These are phyloP conservation scores for Drosophila pallidifrons DNA, from an alignment of 1,140 invertebrate species.

Conservation along the genomic window DNA sequence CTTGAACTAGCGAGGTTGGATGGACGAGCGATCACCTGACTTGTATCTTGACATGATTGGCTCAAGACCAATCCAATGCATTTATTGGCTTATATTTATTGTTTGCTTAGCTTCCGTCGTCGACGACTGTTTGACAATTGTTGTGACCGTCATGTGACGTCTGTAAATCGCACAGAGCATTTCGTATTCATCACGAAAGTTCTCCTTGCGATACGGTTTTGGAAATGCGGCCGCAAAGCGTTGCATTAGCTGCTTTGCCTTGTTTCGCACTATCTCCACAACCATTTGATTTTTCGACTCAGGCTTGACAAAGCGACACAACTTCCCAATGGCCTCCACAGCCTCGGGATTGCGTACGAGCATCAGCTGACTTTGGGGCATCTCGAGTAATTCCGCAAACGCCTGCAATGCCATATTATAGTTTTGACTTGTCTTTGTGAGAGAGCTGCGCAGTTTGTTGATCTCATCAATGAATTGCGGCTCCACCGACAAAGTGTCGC, in stretches of 20 bases:
- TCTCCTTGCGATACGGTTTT: not conserved
- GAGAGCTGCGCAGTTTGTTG: constrained; percentile 25
- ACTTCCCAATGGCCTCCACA: constrained; percentile 19
- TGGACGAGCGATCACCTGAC: no score
- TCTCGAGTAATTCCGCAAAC: constrained; percentile 17
- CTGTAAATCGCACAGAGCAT: constrained; percentile 10
- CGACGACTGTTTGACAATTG: not conserved
- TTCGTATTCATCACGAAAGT: constrained; percentile 40
- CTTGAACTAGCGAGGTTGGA: no score
- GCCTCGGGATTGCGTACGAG: constrained; percentile 41
- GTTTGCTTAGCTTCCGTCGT: constrained; percentile 20
- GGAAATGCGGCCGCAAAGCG: constrained; percentile 11
- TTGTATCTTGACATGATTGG: constrained; percentile 42
- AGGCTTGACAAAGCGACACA: constrained; percentile 27
- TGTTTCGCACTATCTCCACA: not conserved
- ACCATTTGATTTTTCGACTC: not conserved
- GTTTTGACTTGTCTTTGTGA: not conserved
- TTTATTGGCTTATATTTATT: constrained; percentile 40
- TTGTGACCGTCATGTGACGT: not conserved
- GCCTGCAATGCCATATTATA: constrained; percentile 26
- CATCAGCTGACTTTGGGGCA: constrained; percentile 38
- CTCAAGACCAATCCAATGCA: constrained; percentile 10
- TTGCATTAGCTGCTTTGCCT: constrained; percentile 21
- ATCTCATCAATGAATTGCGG: constrained; percentile 17
- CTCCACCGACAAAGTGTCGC: constrained; percentile 16